Evolutionary conservation across 2,797 vertebrate species (phyloP).

Genomic region (Clarias fuscus): DNA sequence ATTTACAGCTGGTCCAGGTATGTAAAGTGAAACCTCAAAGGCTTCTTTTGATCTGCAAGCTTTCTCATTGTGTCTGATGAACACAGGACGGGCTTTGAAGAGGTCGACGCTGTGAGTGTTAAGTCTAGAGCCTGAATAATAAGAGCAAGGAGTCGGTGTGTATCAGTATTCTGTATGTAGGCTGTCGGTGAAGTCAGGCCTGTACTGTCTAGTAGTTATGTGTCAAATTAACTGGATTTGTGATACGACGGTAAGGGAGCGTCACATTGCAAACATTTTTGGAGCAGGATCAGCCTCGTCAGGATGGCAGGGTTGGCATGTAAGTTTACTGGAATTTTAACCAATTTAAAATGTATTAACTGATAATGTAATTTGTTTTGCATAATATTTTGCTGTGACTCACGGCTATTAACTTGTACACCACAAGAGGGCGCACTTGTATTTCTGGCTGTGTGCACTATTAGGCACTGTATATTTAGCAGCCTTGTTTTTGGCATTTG

Average conservation of each 20-base stretch:
- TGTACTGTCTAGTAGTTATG: not conserved
- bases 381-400: no score
- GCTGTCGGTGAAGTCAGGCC: not conserved
- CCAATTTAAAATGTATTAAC: no score
- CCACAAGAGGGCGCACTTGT: no score
- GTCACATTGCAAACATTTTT: not conserved
- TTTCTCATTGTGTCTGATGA: conserved; percentile 90
- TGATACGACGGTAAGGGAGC: not conserved
- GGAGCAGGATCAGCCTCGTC: not conserved
- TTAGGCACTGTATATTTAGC: no score
- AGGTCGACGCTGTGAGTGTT: not conserved
- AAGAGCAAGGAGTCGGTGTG: not conserved
- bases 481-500: no score
- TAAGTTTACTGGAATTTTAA: not conserved
- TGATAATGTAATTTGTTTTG: no score
- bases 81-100: conserved; percentile 61
- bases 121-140: not conserved
- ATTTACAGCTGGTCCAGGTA: not conserved
- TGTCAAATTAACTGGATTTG: not conserved
- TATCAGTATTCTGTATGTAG: not conserved
- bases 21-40: conserved; percentile 70
- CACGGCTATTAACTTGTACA: no score
- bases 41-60: conserved; percentile 92
- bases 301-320: not conserved
- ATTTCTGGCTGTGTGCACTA: no score